Base-by-base conservation (phyloP, 37 sponge, comb jelly and placozoan species). In the Hormiphora californensis region DNA sequence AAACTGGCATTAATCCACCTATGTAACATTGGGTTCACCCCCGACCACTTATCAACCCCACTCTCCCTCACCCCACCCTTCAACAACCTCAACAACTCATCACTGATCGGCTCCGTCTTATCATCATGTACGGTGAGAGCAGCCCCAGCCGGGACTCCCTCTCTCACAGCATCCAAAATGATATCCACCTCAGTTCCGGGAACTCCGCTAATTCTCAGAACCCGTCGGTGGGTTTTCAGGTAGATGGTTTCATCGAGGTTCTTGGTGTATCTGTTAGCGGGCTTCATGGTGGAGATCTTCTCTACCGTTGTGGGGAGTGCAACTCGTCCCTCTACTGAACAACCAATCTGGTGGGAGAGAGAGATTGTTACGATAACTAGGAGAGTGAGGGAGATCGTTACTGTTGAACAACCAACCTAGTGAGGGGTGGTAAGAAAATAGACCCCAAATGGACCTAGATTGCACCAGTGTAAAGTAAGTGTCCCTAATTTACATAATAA, bases 61-160 rank as follows among this genome's bases (percentile, higher is more conserved):
- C 89, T 91, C 46, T 91, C 90, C 67, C 90, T 85, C 85, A 88
- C 89, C 15, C 95, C 95, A 54, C 91, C 95, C 65, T 94, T 94
- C 91, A 90, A 87, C 87, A 59, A 63, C 57, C 93, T 94, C 12
- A 92, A 90, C 54, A 91, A 88, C 54, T 73, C 92, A 0, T 90
- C 95, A 22, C 89, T 91, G 69, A 49, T 91, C 8, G 95, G 95
- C 12, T 85, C 90, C n/a, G 63, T 94, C 62, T 94, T 94, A 22
- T 73, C 81, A 21, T 73, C 81, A 40, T 73, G 81, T 2, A 73
- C 81, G 0, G 81, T 73, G 28, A 73, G 17, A 1, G 4, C 43
- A 4, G 81, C 81, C 15, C 81, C 81, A 0, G 81, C 30, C 4
- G 81, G 81, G 5, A 73, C 44, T 19, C 39, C 43, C 81, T 28